A percentile compares a stretch with the other conserved stretches of the same genome.
Evolutionary conservation across 2,888 invertebrate species (phyloP).

Genomic region (Ommatoiulus sabulosus): DNA sequence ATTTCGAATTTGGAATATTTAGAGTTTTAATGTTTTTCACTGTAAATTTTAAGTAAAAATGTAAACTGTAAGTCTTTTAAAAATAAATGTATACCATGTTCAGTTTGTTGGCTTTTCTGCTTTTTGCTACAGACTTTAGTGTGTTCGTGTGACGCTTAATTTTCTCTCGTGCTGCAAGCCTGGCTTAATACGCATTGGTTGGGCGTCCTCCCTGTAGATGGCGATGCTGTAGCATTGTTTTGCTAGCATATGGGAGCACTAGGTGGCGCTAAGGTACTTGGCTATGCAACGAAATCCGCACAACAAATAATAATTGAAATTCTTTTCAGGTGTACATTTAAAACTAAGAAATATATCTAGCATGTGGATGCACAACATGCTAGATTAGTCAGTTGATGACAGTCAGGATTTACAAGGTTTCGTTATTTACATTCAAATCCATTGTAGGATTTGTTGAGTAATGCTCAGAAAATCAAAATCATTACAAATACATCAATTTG

Average conservation of each 20-base stretch:
- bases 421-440: no score
- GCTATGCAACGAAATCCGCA: not conserved
- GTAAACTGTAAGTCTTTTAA: slow-evolving; percentile 55
- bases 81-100: slow-evolving; percentile 55
- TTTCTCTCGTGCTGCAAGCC: slow-evolving; percentile 45
- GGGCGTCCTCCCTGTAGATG: slow-evolving; percentile 44
- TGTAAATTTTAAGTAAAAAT: slow-evolving; percentile 55
- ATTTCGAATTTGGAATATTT: slow-evolving; percentile 55
- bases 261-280: slow-evolving; percentile 50
- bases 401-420: no score
- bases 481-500: no score
- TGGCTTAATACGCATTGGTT: slow-evolving; percentile 44
- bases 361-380: not conserved
- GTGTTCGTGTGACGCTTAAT: slow-evolving; percentile 46
- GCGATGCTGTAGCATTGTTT: slow-evolving; percentile 49
- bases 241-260: slow-evolving; percentile 47
- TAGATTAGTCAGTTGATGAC: no score
- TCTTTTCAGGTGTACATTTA: not conserved
- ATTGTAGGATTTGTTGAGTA: no score
- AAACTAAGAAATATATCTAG: no score
- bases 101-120: slow-evolving; percentile 52
- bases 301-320: not conserved
- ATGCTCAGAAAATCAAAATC: no score
- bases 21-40: slow-evolving; percentile 57
- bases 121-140: slow-evolving; percentile 47